Percentiles rank a stretch among this genome's conserved stretches.
Conservation (phyloP, 2,113 vertebrate genomes). For the Chaenogobius annularis region DNA sequence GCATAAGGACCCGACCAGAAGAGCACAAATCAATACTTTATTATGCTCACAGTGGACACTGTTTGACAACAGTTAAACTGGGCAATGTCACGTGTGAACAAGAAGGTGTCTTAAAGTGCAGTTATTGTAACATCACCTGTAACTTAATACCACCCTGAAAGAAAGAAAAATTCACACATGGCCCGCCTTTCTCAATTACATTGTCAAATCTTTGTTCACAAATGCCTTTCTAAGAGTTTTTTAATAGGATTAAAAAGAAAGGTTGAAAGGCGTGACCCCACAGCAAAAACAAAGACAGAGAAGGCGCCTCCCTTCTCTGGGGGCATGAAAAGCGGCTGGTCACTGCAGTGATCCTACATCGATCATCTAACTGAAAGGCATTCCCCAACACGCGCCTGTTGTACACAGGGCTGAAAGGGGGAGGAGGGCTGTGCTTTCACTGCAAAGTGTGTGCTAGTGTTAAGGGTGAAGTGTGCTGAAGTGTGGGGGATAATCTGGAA, state of each 20-base stretch:
- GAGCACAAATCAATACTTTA: slow-evolving; percentile 19
- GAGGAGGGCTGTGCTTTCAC: slow-evolving; percentile 50
- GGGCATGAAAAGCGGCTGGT: slow-evolving; percentile 28
- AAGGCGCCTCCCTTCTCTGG: slow-evolving; percentile 16
- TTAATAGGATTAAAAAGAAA: slow-evolving; percentile 71
- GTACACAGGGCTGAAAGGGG: slow-evolving; percentile 31
- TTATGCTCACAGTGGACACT: background rate
- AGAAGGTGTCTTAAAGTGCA: background rate
- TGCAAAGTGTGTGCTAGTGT: slow-evolving; percentile 23
- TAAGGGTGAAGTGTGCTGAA: slow-evolving; percentile 11
- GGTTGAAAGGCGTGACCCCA: slow-evolving; percentile 48
- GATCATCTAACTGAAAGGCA: slow-evolving; percentile 61
- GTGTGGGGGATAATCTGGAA: slow-evolving; percentile 48
- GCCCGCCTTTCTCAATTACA: slow-evolving; percentile 51
- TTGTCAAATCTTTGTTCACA: slow-evolving; percentile 56
- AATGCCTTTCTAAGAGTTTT: slow-evolving; percentile 57
- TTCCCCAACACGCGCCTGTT: slow-evolving; percentile 59
- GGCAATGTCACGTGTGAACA: background rate
- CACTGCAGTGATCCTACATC: slow-evolving; percentile 43
- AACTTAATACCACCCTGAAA: slow-evolving; percentile 11
- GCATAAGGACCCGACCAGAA: slow-evolving; percentile 43
- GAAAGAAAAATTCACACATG: background rate
- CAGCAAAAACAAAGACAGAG: slow-evolving; percentile 46
- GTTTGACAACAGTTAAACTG: background rate
- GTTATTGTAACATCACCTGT: background rate